Base-by-base conservation (phyloP, 2,888 invertebrate species). In the Athalia cordata region DNA sequence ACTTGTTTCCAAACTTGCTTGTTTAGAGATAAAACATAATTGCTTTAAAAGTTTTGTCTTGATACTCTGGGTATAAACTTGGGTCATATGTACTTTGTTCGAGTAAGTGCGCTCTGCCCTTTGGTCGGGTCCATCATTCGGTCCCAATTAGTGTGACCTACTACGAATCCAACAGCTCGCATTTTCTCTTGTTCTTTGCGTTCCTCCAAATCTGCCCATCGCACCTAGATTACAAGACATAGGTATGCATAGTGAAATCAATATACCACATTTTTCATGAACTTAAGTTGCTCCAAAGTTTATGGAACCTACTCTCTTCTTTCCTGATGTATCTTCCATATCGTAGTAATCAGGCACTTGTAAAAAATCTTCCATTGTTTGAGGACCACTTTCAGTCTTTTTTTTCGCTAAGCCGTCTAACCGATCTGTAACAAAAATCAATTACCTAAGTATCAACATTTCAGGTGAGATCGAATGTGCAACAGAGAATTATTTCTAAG, bases 191-290 rank as follows among this genome's bases (percentile, higher is more conserved):
- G 98, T 86, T 96, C 92, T 86, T 96, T 95, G 87, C 95, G 93
- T 91, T 98, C 98, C 92, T 99, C 99, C 87, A 99, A 93, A 91
- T 99, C 99, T 72, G 98, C 98, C 99, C 99, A 99, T 86, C 98
- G 95, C 85, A 99, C 98, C 98, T 99, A 87, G 49, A 86, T 81
- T 61, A 72, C 80, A 79, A 81, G 62, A 80, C 4, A 67, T 11
- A 13, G n/a, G 5, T 7, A 43, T 3, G 43, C n/a, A 65, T 5
- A 47, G 47, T 47, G 9, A 47, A 65, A 65, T 65, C 49, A 15
- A 43, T 74, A 66, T 47, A 6, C n/a, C n/a, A 0, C 11, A 3
- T 50, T 8, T 5, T 13, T 52, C 3, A 59, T 15, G 29, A 9
- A 47, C 15, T 43, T 4, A 4, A 11, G 55, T 43, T 29, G 6